phyloP scores from a whole-genome alignment of 2,113 vertebrate genomes.

The Dasyornis broadbenti region DNA sequence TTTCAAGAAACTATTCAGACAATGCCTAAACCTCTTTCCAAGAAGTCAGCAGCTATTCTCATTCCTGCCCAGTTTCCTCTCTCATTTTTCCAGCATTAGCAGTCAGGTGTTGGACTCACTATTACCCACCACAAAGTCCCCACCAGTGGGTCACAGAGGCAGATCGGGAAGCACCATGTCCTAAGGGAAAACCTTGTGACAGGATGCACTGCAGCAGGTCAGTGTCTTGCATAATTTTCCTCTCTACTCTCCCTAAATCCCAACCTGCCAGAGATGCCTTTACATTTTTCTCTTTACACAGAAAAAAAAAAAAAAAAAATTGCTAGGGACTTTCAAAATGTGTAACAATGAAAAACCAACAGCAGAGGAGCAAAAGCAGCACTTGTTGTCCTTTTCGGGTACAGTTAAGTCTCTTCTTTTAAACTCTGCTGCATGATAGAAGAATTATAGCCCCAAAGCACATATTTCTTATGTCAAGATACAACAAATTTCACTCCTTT shows the following conservation, averaged over 20 bases:
- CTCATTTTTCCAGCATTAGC: background rate
- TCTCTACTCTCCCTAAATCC: background rate
- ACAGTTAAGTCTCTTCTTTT: background rate
- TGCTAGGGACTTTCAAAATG: background rate
- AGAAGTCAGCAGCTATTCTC: background rate
- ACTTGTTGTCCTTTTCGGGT: background rate
- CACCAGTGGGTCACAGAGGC: background rate
- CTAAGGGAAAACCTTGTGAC: background rate
- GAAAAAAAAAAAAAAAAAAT: background rate
- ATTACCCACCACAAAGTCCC: background rate
- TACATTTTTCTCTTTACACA: background rate
- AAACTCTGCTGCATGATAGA: background rate
- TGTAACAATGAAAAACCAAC: background rate
- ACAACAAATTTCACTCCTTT: background rate
- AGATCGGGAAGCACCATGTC: background rate
- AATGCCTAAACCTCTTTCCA: background rate
- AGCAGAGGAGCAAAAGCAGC: background rate
- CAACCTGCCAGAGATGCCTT: background rate
- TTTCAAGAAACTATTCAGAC: constrained; percentile 12
- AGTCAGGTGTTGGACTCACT: background rate
- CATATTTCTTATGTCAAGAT: background rate
- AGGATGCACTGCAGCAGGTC: background rate
- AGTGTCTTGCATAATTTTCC: background rate
- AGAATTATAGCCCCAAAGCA: background rate
- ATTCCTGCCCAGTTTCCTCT: background rate